A percentile compares a stretch with the other conserved stretches of the same genome.
Evolutionary conservation across 2,113 vertebrate species (phyloP).

Genomic region (Aphyosemion australe): DNA sequence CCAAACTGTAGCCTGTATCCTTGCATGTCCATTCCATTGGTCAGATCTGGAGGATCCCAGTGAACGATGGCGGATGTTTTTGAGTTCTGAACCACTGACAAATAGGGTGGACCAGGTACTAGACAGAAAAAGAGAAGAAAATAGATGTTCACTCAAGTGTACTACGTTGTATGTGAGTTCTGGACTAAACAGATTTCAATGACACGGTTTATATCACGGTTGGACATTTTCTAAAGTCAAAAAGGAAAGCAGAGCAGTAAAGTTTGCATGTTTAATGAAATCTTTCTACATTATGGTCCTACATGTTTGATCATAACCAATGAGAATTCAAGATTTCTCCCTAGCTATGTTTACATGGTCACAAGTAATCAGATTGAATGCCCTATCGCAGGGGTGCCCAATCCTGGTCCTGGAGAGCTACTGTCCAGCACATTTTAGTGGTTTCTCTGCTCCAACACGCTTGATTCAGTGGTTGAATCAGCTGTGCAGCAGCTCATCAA

Average conservation of each 20-base stretch:
- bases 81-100: slow-evolving; percentile 88
- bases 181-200: neutral
- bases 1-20: slow-evolving; percentile 95
- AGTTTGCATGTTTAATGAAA: neutral
- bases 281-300: neutral
- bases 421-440: no score
- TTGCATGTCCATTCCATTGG: slow-evolving; percentile 84
- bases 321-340: neutral
- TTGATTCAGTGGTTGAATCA: no score
- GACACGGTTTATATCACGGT: neutral
- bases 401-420: no score
- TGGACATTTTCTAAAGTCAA: neutral
- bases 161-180: neutral
- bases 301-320: neutral
- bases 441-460: no score
- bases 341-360: no score
- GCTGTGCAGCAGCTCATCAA: no score
- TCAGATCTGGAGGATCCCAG: slow-evolving; percentile 88
- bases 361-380: no score
- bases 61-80: slow-evolving; percentile 87
- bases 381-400: no score
- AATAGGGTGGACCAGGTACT: slow-evolving; percentile 90
- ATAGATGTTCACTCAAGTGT: neutral
- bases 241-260: neutral
- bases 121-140: slow-evolving; percentile 10